phyloP scores from a whole-genome alignment of 2,888 invertebrate species.

The Melinaea marsaeus region DNA sequence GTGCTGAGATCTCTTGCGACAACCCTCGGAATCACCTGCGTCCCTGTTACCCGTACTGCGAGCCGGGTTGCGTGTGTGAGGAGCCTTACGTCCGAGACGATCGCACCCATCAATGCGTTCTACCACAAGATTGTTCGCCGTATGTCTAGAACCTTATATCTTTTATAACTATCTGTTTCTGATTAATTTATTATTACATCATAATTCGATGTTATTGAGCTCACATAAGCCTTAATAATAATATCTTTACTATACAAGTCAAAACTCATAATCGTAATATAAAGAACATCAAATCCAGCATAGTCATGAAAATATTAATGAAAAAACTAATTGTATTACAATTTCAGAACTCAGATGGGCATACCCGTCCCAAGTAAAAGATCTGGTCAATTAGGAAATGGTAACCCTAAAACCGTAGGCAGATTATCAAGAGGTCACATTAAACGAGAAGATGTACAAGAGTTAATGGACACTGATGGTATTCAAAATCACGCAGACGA shows the following conservation, averaged over 20 bases:
- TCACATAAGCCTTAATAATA: too few relatives aligned
- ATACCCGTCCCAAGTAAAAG: constrained; percentile 64
- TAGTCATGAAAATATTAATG: too few relatives aligned
- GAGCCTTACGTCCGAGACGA: constrained; percentile 70
- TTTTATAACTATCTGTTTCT: neutral
- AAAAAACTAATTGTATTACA: too few relatives aligned
- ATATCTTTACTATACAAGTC: too few relatives aligned
- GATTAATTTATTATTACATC: too few relatives aligned
- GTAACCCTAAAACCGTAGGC: constrained; percentile 10
- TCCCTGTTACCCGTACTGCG: constrained; percentile 72
- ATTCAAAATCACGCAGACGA: constrained; percentile 45
- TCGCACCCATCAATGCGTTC: constrained; percentile 67
- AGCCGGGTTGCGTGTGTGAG: constrained; percentile 69
- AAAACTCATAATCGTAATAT: too few relatives aligned
- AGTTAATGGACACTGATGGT: constrained; percentile 43
- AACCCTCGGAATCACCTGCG: constrained; percentile 70
- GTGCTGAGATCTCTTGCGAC: constrained; percentile 70
- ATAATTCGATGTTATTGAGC: too few relatives aligned
- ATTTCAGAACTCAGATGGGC: constrained; percentile 70
- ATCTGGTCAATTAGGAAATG: constrained; percentile 37
- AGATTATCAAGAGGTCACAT: constrained; percentile 37
- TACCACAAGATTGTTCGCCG: constrained; percentile 71
- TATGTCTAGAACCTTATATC: constrained; percentile 38
- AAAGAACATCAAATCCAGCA: too few relatives aligned
- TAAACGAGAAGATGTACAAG: constrained; percentile 46